Evolutionary conservation across 2,797 vertebrate species (phyloP), one percentile per base, ranked within the genome.

Genomic region (Choloepus didactylus): DNA sequence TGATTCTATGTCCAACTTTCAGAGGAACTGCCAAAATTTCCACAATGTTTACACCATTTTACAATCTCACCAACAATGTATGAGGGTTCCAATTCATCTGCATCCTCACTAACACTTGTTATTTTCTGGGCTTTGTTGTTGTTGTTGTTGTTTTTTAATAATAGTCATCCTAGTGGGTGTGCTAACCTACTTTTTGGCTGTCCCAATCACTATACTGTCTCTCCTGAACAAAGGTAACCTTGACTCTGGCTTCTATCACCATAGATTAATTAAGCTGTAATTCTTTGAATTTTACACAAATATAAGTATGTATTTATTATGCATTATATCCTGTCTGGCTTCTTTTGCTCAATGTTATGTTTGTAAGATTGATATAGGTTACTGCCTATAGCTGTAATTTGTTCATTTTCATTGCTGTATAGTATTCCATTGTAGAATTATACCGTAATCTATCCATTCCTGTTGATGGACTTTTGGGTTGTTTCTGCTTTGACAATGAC

Each of bases 341-440:
- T 35, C 35, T 60, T 75, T 38, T 72, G 14, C 67, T 51, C 7
- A 80, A 54, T 44, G 44, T 59, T 62, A 44, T 44, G 18, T 79
- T 83, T 92, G 19, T 82, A 46, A 70, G 77, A 93, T 62, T 70
- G 35, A 35, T 88, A 95, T 9, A 44, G 80, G 46, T 87, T 64
- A 67, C 38, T 85, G 44, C 73, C 44, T 75, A 62, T 23, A 18
- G 66, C 66, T 35, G 51, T 29, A 64, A 49, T 64, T 41, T 41
- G n/a, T 35, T 92, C 35, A 81, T 84, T 93, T 95, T 73, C 27
- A 73, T 56, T 75, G 44, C 18, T 85, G 8, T 72, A 41, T n/a
- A 23, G 38, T 49, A 51, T 64, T 72, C 31, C 81, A 70, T 27
- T 83, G 12, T 35, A 38, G 35, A 95, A 93, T 72, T 29, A 49